Evolutionary conservation across 2,113 vertebrate species (phyloP).

Genomic region (Indicator indicator): DNA sequence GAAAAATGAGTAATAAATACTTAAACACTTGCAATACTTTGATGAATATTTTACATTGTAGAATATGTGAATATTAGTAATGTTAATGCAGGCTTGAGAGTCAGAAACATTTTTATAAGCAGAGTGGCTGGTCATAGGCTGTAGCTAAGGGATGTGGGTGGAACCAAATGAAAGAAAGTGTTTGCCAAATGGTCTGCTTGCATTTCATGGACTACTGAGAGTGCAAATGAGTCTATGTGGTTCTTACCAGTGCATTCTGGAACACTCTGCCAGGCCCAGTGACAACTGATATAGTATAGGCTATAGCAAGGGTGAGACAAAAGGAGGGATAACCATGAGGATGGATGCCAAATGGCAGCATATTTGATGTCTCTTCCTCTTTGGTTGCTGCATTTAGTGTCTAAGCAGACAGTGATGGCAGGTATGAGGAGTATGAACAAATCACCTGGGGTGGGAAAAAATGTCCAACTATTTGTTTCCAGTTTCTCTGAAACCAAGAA

Average conservation of each 20-base stretch:
- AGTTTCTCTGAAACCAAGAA: background rate
- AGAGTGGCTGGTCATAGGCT: constrained; percentile 78
- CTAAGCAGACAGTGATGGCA: background rate
- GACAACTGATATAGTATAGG: background rate
- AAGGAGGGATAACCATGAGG: background rate
- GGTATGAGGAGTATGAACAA: background rate
- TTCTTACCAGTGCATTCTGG: background rate
- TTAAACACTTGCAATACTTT: constrained; percentile 48
- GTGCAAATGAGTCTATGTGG: background rate
- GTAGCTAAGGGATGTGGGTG: constrained; percentile 54
- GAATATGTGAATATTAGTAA: constrained; percentile 78
- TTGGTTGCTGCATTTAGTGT: background rate
- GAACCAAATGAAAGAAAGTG: background rate
- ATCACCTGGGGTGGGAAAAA: background rate
- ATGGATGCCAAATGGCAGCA: background rate
- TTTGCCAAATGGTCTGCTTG: background rate
- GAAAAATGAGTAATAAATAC: constrained; percentile 58
- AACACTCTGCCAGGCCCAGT: background rate
- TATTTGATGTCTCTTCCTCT: background rate
- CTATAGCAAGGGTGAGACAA: background rate
- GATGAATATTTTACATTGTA: constrained; percentile 67
- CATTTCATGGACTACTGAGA: background rate
- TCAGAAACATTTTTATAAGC: constrained; percentile 70
- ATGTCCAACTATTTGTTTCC: background rate
- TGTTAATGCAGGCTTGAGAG: constrained; percentile 64